Evolutionary conservation across 92 coral and sea anemone species (phyloP).

Genomic region (Ricordea florida): DNA sequence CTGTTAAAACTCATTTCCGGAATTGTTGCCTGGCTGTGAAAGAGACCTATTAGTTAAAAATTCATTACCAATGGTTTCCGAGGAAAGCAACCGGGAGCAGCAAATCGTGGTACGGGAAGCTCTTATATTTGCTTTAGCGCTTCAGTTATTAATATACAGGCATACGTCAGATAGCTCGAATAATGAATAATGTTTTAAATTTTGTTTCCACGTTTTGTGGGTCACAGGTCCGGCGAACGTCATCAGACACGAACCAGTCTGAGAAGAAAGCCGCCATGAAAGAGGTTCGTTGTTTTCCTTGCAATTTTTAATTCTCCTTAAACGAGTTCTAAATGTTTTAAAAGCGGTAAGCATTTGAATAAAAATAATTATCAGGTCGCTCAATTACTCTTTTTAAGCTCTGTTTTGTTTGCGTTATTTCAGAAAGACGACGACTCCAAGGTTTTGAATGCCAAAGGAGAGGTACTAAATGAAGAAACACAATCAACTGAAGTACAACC

Average conservation of each 20-base stretch:
- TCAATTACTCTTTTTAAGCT: too few relatives aligned
- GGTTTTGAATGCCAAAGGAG: constrained; percentile 6
- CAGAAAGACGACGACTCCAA: constrained; percentile 17
- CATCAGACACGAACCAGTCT: constrained; percentile 1
- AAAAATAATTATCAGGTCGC: too few relatives aligned
- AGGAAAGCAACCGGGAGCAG: constrained; percentile 4
- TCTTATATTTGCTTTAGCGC: not conserved
- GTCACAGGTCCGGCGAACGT: not conserved
- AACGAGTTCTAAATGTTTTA: not conserved
- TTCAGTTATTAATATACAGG: not conserved
- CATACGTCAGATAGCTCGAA: constrained; percentile 1
- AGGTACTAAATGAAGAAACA: not conserved
- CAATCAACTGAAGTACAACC: constrained; percentile 43
- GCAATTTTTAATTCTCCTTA: not conserved
- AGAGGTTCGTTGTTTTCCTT: constrained; percentile 51
- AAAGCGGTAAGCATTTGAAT: not conserved
- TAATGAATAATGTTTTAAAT: not conserved
- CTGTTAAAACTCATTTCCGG: constrained; percentile 29
- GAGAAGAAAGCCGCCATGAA: constrained; percentile 46
- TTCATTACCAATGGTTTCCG: constrained; percentile 34
- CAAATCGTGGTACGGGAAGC: constrained; percentile 23
- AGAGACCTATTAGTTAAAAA: constrained; percentile 23
- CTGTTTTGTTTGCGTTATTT: not conserved
- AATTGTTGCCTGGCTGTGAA: constrained; percentile 33
- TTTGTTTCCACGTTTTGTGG: not conserved